Evolutionary conservation across 2,113 vertebrate genomes (phyloP).

Genomic region (Urocynchramus pylzowi): DNA sequence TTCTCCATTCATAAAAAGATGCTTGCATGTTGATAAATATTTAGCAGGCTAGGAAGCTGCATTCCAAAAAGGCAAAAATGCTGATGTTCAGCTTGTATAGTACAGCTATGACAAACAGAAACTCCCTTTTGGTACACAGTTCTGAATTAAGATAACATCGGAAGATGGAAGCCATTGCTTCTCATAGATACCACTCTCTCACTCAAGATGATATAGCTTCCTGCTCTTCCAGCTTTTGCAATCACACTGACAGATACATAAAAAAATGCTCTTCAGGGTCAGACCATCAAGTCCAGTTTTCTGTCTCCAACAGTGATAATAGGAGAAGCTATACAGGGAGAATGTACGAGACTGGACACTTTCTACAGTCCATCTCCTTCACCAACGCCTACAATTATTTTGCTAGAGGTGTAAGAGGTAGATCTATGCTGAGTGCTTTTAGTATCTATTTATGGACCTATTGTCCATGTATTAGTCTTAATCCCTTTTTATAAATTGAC

Average conservation of each 20-base stretch:
- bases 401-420: background rate
- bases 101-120: background rate
- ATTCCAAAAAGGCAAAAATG: background rate
- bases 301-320: constrained; percentile 21
- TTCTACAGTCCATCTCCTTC: background rate
- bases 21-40: background rate
- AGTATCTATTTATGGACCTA: background rate
- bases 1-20: background rate
- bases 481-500: background rate
- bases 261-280: background rate
- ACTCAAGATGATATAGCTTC: background rate
- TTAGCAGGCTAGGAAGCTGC: background rate
- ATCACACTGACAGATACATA: background rate
- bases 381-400: background rate
- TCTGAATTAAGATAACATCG: background rate
- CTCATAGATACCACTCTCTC: background rate
- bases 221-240: background rate
- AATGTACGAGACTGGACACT: background rate
- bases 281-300: background rate
- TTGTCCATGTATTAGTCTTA: background rate
- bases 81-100: background rate
- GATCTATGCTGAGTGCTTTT: background rate
- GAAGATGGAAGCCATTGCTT: background rate
- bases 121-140: background rate
- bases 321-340: background rate